phyloP scores from a whole-genome alignment of 1,140 invertebrate genomes.

The Lordiphosa clarofinis region DNA sequence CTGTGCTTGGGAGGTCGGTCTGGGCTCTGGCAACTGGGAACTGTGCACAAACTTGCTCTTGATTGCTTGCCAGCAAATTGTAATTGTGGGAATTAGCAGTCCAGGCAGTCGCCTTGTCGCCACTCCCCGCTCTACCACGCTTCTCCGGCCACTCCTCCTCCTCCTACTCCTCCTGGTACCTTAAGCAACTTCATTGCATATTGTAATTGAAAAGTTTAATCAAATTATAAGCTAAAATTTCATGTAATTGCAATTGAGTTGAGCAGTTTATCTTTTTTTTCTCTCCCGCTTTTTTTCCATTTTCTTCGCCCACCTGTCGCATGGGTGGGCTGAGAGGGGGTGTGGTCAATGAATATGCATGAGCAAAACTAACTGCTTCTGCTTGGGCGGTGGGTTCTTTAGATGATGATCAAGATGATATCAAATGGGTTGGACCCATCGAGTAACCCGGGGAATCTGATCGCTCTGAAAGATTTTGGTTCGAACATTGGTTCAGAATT shows the following conservation, averaged over 20 bases:
- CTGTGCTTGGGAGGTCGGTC: conserved; percentile 35
- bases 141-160: neutral
- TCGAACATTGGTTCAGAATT: too few species aligned
- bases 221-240: conserved; percentile 74
- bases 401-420: conserved; percentile 11
- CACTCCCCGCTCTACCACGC: conserved; percentile 17
- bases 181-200: conserved; percentile 69
- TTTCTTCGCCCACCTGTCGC: conserved; percentile 13
- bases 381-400: conserved; percentile 6
- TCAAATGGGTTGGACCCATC: neutral
- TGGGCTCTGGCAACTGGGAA: conserved; percentile 2
- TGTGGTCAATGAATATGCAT: conserved; percentile 71
- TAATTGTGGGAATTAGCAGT: conserved; percentile 75
- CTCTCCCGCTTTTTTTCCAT: too few species aligned
- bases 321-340: neutral
- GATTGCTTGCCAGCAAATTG: conserved; percentile 75
- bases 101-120: conserved; percentile 23
- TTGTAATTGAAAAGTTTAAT: conserved; percentile 77
- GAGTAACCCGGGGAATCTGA: too few species aligned
- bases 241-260: conserved; percentile 69
- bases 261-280: too few species aligned
- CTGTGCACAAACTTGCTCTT: conserved; percentile 32
- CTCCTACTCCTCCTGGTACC: neutral
- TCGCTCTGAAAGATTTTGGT: too few species aligned
- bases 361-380: conserved; percentile 12